A percentile compares a stretch with the other conserved stretches of the same genome.
Conservation (phyloP, 2,113 vertebrate genomes). For the Galemys pyrenaicus region DNA sequence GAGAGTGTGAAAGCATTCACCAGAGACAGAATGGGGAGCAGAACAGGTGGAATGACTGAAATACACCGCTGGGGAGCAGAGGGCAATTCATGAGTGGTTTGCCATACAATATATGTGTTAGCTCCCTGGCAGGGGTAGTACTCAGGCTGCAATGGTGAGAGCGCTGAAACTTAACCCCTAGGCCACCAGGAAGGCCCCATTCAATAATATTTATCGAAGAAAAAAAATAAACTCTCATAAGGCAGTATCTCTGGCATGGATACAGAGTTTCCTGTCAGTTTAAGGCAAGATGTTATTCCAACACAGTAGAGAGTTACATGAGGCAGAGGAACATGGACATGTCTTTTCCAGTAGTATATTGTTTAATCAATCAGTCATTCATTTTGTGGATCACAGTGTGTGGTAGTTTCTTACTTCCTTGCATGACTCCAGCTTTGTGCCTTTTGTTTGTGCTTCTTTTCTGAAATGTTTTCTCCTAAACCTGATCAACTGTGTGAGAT, state of each 20-base stretch:
- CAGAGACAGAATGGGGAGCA: too few relatives aligned
- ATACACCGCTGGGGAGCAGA: too few relatives aligned
- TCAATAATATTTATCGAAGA: neutral
- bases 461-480: neutral
- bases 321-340: neutral
- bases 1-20: too few relatives aligned
- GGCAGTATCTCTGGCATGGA: neutral
- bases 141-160: too few relatives aligned
- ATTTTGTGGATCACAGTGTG: neutral
- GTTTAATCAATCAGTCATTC: neutral
- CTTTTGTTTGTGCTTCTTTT: neutral
- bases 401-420: neutral
- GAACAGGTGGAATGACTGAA: too few relatives aligned
- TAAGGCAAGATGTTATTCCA: neutral
- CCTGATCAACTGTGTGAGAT: neutral
- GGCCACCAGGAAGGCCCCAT: too few relatives aligned
- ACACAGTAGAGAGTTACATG: neutral
- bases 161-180: too few relatives aligned
- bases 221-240: neutral
- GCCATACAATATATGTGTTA: too few relatives aligned
- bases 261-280: neutral
- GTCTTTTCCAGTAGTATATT: neutral
- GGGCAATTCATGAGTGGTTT: too few relatives aligned
- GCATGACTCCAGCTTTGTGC: neutral
- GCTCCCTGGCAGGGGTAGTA: too few relatives aligned